Conservation (phyloP, 2,113 vertebrate genomes). For the Bagarius yarrelli region DNA sequence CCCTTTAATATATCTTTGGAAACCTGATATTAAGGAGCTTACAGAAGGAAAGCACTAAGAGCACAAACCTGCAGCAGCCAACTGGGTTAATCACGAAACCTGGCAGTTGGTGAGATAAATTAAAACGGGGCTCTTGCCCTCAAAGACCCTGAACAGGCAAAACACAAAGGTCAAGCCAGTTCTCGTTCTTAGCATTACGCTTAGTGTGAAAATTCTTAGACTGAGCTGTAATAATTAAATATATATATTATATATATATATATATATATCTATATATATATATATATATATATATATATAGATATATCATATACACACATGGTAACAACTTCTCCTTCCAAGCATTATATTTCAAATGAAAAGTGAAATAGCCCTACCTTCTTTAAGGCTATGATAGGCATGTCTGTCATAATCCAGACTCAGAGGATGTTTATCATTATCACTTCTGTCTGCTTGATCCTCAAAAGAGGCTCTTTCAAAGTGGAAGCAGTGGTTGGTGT, state of each 20-base stretch:
- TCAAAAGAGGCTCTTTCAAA: conserved; percentile 66
- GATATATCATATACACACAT: no score
- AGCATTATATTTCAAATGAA: background rate
- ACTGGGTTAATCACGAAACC: conserved; percentile 64
- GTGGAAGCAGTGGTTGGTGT: conserved; percentile 71
- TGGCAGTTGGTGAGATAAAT: conserved; percentile 57
- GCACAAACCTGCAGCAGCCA: conserved; percentile 54
- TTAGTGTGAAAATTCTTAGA: conserved; percentile 25
- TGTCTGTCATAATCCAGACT: conserved; percentile 66
- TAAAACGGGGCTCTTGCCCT: conserved; percentile 61
- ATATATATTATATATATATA: no score
- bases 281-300: no score
- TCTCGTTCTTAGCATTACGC: conserved; percentile 29
- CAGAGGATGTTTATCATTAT: conserved; percentile 63
- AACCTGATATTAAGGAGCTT: conserved; percentile 1
- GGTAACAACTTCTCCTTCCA: no score
- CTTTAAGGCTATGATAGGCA: conserved; percentile 74
- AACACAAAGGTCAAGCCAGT: conserved; percentile 25
- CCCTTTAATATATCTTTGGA: background rate
- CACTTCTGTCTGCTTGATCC: conserved; percentile 65
- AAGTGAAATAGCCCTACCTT: conserved; percentile 66
- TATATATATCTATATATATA: no score
- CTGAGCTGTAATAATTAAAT: conserved; percentile 51
- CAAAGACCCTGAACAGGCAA: conserved; percentile 51
- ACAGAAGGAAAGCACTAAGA: conserved; percentile 8